Base-by-base conservation (phyloP, 2,113 vertebrate genomes). In the Pomatorhinus ruficollis region DNA sequence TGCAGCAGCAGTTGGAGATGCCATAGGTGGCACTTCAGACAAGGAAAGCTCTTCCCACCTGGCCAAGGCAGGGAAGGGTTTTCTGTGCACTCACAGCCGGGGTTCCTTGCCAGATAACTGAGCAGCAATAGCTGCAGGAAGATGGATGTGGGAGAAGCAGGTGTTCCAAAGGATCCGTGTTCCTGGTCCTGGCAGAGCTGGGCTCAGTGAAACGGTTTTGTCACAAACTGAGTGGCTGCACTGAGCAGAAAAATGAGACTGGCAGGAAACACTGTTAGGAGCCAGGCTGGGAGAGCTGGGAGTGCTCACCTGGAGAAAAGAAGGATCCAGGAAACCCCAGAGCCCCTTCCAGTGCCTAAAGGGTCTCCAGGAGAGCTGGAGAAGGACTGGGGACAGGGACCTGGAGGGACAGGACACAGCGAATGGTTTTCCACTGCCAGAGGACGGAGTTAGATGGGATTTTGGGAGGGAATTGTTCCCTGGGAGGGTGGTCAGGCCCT, bases 401-500 rank as follows among this genome's bases (percentile, higher is more conserved):
- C 2, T 83, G 40, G 17, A 66, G 23, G 9, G 28, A 30, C 28
- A 66, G 52, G 33, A n/a, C 9, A 22, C 22, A 8, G n/a, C 47
- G 6, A 83, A 23, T 54, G 25, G 54, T 39, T 82, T 89, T n/a
- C 45, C 54, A 15, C 7, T 61, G 25, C 4, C 54, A 40, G 39
- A 53, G 70, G 21, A 6, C 30, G 69, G 70, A 6, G 25, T 0
- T 2, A 0, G 25, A 31, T 83, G 35, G 14, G 47, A 76, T 31
- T 11, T 2, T 54, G 39, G 30, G 47, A 23, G 1, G 40, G 6
- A 47, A 47, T 47, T 61, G 0, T 25, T 47, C 45, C 30, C 47
- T 54, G 11, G 0, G n/a, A 40, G 47, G 11, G 13, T 60, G 45
- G 1, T 0, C 0, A 68, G 60, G 39, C 16, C 3, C 45, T 66